A percentile compares a stretch with the other conserved stretches of the same genome.
These are phyloP conservation scores for Hylaeus anthracinus DNA, from an alignment of 1,140 invertebrate species.

Conservation along the genomic window DNA sequence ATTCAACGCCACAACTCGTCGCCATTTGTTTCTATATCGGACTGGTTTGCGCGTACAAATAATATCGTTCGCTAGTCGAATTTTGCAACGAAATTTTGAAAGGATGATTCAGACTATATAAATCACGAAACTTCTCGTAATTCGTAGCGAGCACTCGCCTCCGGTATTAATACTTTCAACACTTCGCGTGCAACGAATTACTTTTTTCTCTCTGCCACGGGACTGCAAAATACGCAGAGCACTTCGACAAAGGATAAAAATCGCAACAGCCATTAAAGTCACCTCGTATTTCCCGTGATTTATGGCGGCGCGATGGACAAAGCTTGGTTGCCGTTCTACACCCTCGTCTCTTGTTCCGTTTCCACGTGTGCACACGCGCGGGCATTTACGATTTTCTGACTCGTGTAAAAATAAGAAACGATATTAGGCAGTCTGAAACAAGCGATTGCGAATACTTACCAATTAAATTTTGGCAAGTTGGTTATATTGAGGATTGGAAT, in stretches of 20 bases:
- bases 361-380: constrained; percentile 3
- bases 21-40: background rate
- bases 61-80: background rate
- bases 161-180: constrained; percentile 51
- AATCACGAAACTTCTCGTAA: constrained; percentile 38
- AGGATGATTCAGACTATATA: constrained; percentile 31
- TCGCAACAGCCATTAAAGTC: constrained; percentile 69
- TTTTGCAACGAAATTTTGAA: constrained; percentile 7
- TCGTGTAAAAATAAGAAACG: no score
- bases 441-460: no score
- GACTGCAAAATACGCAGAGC: constrained; percentile 50
- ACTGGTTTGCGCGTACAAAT: background rate
- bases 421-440: no score
- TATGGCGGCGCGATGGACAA: constrained; percentile 59
- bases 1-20: background rate
- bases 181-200: constrained; percentile 49
- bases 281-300: constrained; percentile 64
- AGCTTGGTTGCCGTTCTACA: constrained; percentile 62
- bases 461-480: no score
- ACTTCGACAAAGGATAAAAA: constrained; percentile 66
- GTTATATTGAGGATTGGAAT: no score
- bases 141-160: constrained; percentile 10
- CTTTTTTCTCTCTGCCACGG: constrained; percentile 16
- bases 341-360: constrained; percentile 5
- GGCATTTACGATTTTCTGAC: constrained; percentile 12